phyloP scores from a whole-genome alignment of 2,113 vertebrate species.

The Platanista minor region DNA sequence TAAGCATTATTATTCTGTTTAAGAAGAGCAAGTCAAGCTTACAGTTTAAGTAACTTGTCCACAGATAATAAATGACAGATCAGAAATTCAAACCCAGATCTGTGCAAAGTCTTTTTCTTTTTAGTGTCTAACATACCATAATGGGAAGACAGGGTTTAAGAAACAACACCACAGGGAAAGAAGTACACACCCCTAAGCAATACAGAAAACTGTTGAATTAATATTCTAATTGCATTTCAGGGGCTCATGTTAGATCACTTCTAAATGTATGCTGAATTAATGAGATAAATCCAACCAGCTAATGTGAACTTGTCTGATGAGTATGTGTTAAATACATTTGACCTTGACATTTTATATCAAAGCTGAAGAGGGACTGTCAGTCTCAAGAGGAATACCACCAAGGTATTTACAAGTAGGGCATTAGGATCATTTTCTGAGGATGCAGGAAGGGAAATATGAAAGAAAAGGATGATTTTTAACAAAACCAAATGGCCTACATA shows the following conservation, averaged over 20 bases:
- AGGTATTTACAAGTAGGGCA: background rate
- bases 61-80: background rate
- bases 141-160: background rate
- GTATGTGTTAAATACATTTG: background rate
- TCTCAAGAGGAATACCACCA: background rate
- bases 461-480: background rate
- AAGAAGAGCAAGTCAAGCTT: background rate
- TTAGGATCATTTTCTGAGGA: background rate
- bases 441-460: background rate
- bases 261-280: background rate
- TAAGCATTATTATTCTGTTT: background rate
- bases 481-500: background rate
- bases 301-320: background rate
- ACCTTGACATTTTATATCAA: slow-evolving; percentile 1
- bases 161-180: background rate
- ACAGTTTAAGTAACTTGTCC: background rate
- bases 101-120: background rate
- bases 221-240: background rate
- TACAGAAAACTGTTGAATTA: background rate
- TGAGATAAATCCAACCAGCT: background rate
- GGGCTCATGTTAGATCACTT: background rate
- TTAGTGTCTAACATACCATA: background rate
- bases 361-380: background rate
- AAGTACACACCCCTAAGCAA: background rate
- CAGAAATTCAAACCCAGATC: background rate